Evolutionary conservation across 2,113 vertebrate genomes (phyloP).

Genomic region (Sakesphorus luctuosus): DNA sequence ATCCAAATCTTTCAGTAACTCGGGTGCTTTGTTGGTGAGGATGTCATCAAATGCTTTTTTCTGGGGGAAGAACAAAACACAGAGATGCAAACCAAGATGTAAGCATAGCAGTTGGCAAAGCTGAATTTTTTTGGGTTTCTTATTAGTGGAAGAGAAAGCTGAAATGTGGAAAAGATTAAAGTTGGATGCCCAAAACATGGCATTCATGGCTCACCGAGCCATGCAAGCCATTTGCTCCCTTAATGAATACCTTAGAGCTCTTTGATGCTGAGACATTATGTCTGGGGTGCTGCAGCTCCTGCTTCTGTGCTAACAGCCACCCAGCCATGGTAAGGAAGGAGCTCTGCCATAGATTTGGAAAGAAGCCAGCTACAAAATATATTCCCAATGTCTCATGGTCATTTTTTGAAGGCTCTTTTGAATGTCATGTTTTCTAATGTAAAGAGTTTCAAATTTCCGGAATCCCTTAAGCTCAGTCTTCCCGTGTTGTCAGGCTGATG

Average conservation of each 20-base stretch:
- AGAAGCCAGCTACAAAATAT: neutral
- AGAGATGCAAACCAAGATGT: neutral
- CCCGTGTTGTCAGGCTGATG: neutral
- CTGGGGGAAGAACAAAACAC: constrained; percentile 14
- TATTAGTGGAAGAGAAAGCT: neutral
- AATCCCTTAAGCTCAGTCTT: neutral
- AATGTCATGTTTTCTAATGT: neutral
- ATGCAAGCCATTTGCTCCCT: neutral
- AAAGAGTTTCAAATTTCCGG: neutral
- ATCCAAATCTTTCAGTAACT: constrained; percentile 71
- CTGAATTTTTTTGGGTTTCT: rapidly evolving
- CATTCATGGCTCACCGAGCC: neutral
- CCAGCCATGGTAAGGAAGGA: rapidly evolving
- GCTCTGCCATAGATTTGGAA: neutral
- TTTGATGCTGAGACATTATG: rapidly evolving
- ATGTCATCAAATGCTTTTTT: constrained; percentile 70
- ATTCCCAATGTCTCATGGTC: rapidly evolving
- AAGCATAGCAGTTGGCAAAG: neutral
- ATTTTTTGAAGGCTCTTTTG: rapidly evolving
- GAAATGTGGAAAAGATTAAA: neutral
- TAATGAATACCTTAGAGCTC: neutral
- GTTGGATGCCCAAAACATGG: neutral
- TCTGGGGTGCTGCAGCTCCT: rapidly evolving
- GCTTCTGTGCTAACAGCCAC: neutral
- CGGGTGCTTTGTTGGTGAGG: constrained; percentile 64